Conservation (phyloP, 2,888 invertebrate genomes). For the Podabrus alpinus region DNA sequence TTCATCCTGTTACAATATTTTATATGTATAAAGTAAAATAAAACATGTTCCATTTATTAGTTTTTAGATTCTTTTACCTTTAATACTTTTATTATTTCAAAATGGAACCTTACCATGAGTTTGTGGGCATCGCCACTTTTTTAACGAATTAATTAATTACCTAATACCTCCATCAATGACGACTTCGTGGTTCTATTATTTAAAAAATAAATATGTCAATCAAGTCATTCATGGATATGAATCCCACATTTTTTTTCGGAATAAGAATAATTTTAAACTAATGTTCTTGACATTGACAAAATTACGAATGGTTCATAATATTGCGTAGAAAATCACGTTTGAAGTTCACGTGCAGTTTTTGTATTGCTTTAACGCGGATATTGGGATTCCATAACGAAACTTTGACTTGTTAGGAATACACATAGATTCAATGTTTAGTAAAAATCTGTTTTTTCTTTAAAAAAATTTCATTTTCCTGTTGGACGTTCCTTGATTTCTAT, state of each 20-base stretch:
- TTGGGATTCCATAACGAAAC: background rate
- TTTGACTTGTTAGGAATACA: background rate
- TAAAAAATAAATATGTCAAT: background rate
- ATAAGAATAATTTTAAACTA: background rate
- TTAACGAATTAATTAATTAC: too few species aligned
- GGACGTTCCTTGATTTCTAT: background rate
- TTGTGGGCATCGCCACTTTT: too few species aligned
- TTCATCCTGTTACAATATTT: background rate
- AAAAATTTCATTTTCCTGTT: background rate
- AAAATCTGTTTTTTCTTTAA: background rate
- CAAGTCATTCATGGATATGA: background rate
- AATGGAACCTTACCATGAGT: background rate
- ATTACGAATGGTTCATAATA: background rate
- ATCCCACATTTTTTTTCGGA: background rate
- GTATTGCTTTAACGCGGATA: background rate
- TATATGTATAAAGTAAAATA: background rate
- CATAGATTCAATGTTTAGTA: background rate
- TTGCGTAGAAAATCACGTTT: slow-evolving; percentile 19
- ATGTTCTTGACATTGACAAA: background rate
- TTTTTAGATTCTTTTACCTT: background rate
- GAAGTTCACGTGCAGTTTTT: slow-evolving; percentile 11
- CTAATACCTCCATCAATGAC: too few species aligned
- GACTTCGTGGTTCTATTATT: background rate
- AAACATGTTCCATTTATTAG: background rate
- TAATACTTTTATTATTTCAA: too few species aligned